Base-by-base conservation (phyloP, 2,113 vertebrate genomes). In the Geococcyx californianus region DNA sequence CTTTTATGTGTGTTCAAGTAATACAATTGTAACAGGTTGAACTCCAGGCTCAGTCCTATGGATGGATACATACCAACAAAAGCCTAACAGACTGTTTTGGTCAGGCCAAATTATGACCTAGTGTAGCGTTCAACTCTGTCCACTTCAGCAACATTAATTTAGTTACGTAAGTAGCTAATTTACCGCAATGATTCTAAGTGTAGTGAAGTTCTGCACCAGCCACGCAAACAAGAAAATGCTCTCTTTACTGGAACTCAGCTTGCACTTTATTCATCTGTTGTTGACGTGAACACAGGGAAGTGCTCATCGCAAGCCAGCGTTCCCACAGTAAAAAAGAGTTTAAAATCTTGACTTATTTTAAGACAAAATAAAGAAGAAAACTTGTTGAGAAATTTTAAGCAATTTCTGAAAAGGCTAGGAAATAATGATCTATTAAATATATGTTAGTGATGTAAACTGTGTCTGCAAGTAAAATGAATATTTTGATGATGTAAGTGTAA, bases 101-200 rank as follows among this genome's bases (percentile, higher is more conserved):
- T 42, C 6, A 54, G n/a, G 33, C 26, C 36, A 62, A 69, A 54
- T 38, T 9, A 14, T 44, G 36, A 28, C 31, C 16, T 38, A 20
- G 7, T 0, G 0, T 5, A 67, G 26, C 20, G 21, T 36, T 13
- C 2, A 69, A 1, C 11, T 51, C 54, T 58, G 23, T 36, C 44
- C 29, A 52, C 28, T 56, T 67, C 56, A 44, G 34, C 64, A 60
- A 31, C 7, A 13, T 58, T 36, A 24, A n/a, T 26, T 81, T 64
- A 6, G 9, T 51, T 62, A 5, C 7, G 4, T 19, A 58, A 80
- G 26, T 26, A 55, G 7, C 55, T 31, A n/a, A 55, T 21, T 4
- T 69, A 21, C 10, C 54, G 23, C n/a, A 6, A 0, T 1, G 4
- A 4, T 56, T 91, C 38, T 20, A 64, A n/a, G 9, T 66, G 12